Conservation (phyloP, 2,888 invertebrate species). For the Oxytorus armatus region DNA sequence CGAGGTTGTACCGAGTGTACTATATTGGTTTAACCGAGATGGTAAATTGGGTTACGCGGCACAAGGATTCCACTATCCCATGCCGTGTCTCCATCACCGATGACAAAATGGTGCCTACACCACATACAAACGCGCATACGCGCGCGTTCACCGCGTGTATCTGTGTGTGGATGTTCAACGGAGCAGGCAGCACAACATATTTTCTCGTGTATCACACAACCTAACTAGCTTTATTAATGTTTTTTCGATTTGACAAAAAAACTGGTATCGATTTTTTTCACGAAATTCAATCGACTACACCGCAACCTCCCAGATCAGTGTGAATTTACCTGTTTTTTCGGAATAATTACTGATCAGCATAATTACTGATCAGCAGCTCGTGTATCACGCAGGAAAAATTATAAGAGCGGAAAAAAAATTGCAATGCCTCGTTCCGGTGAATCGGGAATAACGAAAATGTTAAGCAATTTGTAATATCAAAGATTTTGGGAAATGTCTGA, state of each 20-base stretch:
- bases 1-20: not conserved
- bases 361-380: no score
- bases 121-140: not conserved
- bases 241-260: not conserved
- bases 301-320: not conserved
- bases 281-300: not conserved
- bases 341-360: not conserved
- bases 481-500: not conserved
- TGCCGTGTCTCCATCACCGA: constrained; percentile 44
- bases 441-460: no score
- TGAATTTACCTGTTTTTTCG: not conserved
- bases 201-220: not conserved
- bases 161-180: not conserved
- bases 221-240: not conserved
- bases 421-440: no score
- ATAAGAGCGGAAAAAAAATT: no score
- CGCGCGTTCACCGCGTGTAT: not conserved
- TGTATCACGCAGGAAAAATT: no score
- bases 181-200: not conserved
- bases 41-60: not conserved
- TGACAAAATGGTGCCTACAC: constrained; percentile 64
- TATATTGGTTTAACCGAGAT: no score
- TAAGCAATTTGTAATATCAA: no score
- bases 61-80: constrained; percentile 36
- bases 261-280: constrained; percentile 11